Evolutionary conservation across 2,888 invertebrate genomes (phyloP), one percentile per base, ranked within the genome.

Genomic region (Ochropacha duplaris): DNA sequence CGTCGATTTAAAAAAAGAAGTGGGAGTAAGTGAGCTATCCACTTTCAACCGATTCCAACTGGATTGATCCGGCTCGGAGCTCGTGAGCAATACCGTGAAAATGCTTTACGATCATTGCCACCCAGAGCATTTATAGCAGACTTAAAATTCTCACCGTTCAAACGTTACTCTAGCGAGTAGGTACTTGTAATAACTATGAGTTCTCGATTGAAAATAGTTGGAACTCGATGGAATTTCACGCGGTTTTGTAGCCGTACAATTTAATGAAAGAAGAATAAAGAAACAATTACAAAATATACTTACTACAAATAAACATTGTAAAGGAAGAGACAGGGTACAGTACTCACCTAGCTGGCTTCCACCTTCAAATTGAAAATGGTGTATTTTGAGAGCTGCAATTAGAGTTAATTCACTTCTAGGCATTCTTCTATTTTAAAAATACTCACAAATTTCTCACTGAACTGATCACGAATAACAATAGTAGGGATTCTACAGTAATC

Each of bases 81-180:
- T 75, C 60, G 72, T 69, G 74, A 69, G 78, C 83, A 78, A 79
- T 81, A 79, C 83, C 76, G 79, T 77, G 79, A 77, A 77, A 85
- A 87, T 85, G 76, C 78, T 88, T 88, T 87, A 87, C 83, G 87
- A 86, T 82, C 84, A 83, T 82, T 82, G 80, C 81, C 71, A 73
- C 67, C 71, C 72, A 59, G 71, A 70, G 76, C 83, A 76, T 83
- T 84, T 83, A 84, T 77, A 74, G 79, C 60, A 59, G 78, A 82
- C 84, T 87, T 86, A 83, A 87, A 88, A 87, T 87, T 84, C 81
- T 81, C 78, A 70, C 77, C 76, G 71, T 68, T 69, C 64, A 62
- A 58, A 60, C 66, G 61, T 58, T 71, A 59, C 55, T 62, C 58
- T 57, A 63, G 61, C 58, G 56, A 56, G 58, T 31, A 31, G 31